These are phyloP conservation scores for Hipparchia sbordonii DNA, from an alignment of 2,888 invertebrate genomes.

Conservation along the genomic window DNA sequence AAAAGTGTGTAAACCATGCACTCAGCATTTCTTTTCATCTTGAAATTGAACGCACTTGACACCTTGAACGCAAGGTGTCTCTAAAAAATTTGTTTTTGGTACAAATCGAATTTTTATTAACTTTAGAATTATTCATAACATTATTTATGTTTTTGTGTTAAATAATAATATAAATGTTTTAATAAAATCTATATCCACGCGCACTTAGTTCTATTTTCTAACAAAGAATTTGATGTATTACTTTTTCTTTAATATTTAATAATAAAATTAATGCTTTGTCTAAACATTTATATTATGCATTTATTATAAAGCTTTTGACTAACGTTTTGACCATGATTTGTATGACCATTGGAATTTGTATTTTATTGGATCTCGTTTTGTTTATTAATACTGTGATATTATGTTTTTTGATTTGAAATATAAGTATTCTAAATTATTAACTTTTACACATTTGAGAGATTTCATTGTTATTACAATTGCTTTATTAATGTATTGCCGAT, in stretches of 20 bases:
- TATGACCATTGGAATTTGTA: background rate
- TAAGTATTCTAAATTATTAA: conserved; percentile 2
- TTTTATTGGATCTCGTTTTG: background rate
- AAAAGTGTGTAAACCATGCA: too few relatives aligned
- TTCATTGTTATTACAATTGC: background rate
- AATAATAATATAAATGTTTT: too few relatives aligned
- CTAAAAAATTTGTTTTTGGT: too few relatives aligned
- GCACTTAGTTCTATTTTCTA: background rate
- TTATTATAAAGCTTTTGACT: background rate
- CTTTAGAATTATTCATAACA: too few relatives aligned
- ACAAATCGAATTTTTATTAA: too few relatives aligned
- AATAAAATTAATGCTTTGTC: background rate
- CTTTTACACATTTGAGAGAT: background rate
- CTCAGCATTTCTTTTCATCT: too few relatives aligned
- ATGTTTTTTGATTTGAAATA: conserved; percentile 20
- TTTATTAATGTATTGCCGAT: background rate
- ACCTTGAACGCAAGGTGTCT: too few relatives aligned
- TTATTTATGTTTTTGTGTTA: too few relatives aligned
- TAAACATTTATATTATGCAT: background rate
- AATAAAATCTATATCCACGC: background rate
- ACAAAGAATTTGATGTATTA: background rate
- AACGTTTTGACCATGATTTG: background rate
- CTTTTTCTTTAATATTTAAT: background rate
- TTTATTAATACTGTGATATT: conserved; percentile 24
- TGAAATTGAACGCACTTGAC: too few relatives aligned